These are phyloP conservation scores for Bimastos eiseni DNA, from an alignment of 2,888 invertebrate species.

Conservation along the genomic window DNA sequence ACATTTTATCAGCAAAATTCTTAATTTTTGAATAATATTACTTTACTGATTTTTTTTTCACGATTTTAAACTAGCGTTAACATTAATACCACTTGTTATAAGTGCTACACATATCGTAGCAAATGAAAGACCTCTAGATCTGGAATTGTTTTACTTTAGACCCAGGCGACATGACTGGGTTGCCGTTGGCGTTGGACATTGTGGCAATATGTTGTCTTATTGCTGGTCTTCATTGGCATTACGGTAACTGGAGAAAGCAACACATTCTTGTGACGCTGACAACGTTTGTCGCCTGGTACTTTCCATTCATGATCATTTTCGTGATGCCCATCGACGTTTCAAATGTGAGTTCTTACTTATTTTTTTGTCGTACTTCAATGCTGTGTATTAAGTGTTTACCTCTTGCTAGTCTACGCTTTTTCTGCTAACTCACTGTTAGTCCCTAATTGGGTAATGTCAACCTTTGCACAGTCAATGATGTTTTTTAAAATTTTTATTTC, in stretches of 20 bases:
- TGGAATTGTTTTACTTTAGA: not conserved
- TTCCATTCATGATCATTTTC: constrained; percentile 95
- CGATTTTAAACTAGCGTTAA: not conserved
- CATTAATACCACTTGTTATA: not conserved
- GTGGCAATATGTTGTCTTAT: constrained; percentile 77
- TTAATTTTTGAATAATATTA: not conserved
- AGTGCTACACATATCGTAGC: not conserved
- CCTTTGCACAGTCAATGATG: no score
- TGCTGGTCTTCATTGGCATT: constrained; percentile 81
- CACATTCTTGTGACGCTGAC: constrained; percentile 89
- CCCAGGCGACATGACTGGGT: constrained; percentile 53
- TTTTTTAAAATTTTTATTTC: no score
- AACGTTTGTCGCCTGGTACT: constrained; percentile 96
- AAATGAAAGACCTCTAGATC: not conserved
- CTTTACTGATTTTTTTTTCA: not conserved
- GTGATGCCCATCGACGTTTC: constrained; percentile 95
- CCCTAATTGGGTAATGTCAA: no score
- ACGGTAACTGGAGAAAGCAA: constrained; percentile 93
- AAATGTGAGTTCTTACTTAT: constrained; percentile 73
- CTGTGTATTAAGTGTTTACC: no score
- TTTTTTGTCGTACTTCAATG: not conserved
- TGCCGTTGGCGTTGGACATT: constrained; percentile 76
- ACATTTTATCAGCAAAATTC: no score
- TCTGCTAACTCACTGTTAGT: no score
- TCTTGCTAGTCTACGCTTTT: no score